Percentiles rank a stretch among this genome's conserved stretches.
phyloP scores from a whole-genome alignment of 2,113 vertebrate species.

The Neoarius graeffei region DNA sequence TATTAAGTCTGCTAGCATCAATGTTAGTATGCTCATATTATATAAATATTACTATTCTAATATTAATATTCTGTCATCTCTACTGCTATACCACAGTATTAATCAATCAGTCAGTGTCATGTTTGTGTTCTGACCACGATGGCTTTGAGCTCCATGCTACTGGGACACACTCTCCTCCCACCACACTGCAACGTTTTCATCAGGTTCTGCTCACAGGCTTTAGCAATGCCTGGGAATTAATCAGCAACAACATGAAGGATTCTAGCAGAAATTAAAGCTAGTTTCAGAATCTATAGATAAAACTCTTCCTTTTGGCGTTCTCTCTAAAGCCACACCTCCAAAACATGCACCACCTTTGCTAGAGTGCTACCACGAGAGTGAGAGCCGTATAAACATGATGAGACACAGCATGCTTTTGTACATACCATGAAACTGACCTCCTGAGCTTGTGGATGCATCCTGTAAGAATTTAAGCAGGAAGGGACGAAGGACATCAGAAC shows the following conservation, averaged over 20 bases:
- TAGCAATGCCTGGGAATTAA: slow-evolving; percentile 81
- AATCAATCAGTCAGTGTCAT: background rate
- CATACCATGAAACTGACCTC: slow-evolving; percentile 86
- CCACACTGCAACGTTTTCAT: slow-evolving; percentile 86
- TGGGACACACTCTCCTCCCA: slow-evolving; percentile 82
- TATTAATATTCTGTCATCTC: too few relatives aligned
- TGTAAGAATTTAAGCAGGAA: slow-evolving; percentile 82
- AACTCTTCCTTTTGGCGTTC: background rate
- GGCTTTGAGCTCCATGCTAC: slow-evolving; percentile 89
- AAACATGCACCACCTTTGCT: background rate
- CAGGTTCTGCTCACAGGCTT: slow-evolving; percentile 92
- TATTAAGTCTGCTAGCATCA: too few relatives aligned
- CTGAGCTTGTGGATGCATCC: slow-evolving; percentile 72
- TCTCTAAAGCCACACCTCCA: background rate
- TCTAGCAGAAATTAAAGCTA: background rate
- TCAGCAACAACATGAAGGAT: too few relatives aligned
- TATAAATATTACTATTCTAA: too few relatives aligned
- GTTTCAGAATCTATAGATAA: background rate
- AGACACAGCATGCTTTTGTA: background rate
- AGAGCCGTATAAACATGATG: background rate
- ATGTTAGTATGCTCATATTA: background rate
- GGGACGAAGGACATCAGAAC: slow-evolving; percentile 87
- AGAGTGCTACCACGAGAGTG: background rate
- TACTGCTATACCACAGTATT: too few relatives aligned
- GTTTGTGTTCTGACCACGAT: slow-evolving; percentile 83